phyloP scores from a whole-genome alignment of 2,797 vertebrate species.

The Rousettus madagascariensis region DNA sequence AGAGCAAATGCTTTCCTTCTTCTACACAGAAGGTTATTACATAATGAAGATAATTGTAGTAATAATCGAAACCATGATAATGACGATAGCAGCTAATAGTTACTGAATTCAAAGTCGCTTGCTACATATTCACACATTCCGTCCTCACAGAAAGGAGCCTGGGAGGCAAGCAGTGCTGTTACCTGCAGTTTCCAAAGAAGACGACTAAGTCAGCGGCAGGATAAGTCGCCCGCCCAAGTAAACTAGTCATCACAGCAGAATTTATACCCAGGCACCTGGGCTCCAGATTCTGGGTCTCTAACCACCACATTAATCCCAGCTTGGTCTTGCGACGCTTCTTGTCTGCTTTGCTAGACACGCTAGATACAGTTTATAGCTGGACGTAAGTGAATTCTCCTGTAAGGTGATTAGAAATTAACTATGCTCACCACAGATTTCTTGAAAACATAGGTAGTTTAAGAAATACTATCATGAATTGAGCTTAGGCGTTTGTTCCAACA shows the following conservation, averaged over 20 bases:
- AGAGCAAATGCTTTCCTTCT: background rate
- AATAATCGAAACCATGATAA: background rate
- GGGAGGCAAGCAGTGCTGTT: background rate
- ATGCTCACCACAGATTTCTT: background rate
- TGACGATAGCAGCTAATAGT: background rate
- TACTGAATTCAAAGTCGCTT: background rate
- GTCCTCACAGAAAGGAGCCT: background rate
- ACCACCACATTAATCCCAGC: background rate
- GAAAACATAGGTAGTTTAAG: constrained; percentile 27
- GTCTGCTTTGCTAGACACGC: constrained; percentile 21
- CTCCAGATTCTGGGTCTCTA: background rate
- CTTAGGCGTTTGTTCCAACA: background rate
- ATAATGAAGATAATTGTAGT: background rate
- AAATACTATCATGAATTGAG: constrained; percentile 46
- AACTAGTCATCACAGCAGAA: background rate
- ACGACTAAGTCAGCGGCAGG: background rate
- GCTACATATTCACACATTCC: background rate
- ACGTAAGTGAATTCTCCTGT: constrained; percentile 24
- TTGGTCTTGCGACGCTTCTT: background rate
- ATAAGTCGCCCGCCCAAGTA: background rate
- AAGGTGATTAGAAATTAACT: constrained; percentile 29
- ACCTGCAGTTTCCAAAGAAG: background rate
- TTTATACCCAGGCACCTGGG: background rate
- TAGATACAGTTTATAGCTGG: background rate
- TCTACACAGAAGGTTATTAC: background rate